Evolutionary conservation across 2,888 invertebrate species (phyloP), one percentile per base, ranked within the genome.

Genomic region (Nemoura dubitans): DNA sequence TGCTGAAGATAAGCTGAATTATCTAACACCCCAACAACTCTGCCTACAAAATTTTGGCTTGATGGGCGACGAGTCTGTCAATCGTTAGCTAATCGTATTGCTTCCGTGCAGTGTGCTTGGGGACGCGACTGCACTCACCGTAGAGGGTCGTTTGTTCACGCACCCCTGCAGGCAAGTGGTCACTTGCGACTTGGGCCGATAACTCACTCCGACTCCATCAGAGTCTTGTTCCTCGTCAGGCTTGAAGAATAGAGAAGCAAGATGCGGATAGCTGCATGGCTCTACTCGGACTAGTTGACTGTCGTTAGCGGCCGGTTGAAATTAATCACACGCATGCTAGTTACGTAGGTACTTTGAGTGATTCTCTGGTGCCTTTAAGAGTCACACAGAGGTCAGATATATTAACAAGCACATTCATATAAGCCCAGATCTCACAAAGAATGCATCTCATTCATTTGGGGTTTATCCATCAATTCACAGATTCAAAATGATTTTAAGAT

Each of bases 111-210:
- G 59, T 59, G 59, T 59, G 59, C 59, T 21, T 21, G 59, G 6
- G 14, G 59, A 59, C 2, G 21, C 59, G 59, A 21, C 21, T 10
- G 59, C 88, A 94, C 96, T 96, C 94, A 96, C 96, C 94, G 94
- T 94, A 90, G 96, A 95, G 92, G 94, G 94, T 91, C 95, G 94
- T 89, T 94, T 94, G 90, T 95, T 94, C 91, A 95, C 93, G 93
- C 95, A 96, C 91, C 95, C 93, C 91, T 59, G 16, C 76, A 96
- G 93, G 92, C 95, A 96, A 92, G 95, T 94, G 90, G 94, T 94
- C 91, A 89, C 88, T 85, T 89, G 88, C 89, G 91, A 92, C 90
- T 92, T 92, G 87, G 94, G 93, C 90, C 94, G 94, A 92, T 95
- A 95, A 90, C 95, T 95, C 89, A 95, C 95, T 91, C 95, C 95